Evolutionary conservation across 1,140 invertebrate genomes (phyloP).

Genomic region (Lasioglossum albipes): DNA sequence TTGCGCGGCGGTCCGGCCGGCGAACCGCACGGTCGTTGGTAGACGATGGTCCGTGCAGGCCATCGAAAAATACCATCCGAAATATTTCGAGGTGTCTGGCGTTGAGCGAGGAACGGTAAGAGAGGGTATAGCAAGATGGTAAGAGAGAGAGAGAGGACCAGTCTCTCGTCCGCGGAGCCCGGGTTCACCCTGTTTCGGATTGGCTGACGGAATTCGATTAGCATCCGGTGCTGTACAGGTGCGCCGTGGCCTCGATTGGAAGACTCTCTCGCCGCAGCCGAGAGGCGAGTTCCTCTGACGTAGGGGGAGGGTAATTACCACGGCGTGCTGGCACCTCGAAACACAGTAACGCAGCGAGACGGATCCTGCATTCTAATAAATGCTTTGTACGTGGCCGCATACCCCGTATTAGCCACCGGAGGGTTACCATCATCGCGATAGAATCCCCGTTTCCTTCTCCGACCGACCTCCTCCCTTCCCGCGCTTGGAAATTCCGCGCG

Average conservation of each 20-base stretch:
- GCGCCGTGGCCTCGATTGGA: slow-evolving; percentile 21
- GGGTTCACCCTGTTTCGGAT: neutral
- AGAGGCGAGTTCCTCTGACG: slow-evolving; percentile 22
- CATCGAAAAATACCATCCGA: slow-evolving; percentile 43
- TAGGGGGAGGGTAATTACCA: slow-evolving; percentile 51
- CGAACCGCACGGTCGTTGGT: neutral
- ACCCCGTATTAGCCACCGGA: neutral
- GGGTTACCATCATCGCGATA: neutral
- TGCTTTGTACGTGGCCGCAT: neutral
- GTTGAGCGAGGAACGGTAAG: neutral
- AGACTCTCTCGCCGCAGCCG: slow-evolving; percentile 18
- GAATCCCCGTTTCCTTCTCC: neutral
- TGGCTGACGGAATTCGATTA: slow-evolving; percentile 43
- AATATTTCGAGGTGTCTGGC: slow-evolving; percentile 41
- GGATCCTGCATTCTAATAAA: slow-evolving; percentile 23
- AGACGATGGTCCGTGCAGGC: neutral
- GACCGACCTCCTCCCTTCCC: too few relatives aligned
- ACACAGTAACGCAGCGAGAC: slow-evolving; percentile 9
- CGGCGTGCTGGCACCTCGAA: slow-evolving; percentile 44
- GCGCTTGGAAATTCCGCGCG: neutral
- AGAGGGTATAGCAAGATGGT: neutral
- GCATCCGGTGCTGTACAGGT: slow-evolving; percentile 19
- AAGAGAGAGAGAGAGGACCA: neutral
- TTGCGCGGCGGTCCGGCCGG: slow-evolving; percentile 8
- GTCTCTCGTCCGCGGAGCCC: too few relatives aligned